Conservation (phyloP, 2,888 invertebrate species). For the Acleris laterana region DNA sequence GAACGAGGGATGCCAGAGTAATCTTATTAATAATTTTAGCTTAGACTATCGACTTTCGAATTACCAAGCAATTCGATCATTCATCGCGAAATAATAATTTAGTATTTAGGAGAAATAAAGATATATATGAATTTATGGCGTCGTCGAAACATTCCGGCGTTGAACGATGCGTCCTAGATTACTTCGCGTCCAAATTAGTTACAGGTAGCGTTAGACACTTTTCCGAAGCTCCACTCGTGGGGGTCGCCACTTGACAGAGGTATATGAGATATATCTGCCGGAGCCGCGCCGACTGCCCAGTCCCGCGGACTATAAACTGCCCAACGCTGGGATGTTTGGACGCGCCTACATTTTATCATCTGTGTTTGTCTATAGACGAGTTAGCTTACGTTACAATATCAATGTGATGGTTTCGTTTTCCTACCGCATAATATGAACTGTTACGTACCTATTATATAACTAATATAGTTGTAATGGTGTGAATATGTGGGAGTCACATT, state of each 20-base stretch:
- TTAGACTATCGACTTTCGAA: conserved; percentile 75
- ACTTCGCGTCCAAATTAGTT: conserved; percentile 63
- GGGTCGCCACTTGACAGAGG: conserved; percentile 54
- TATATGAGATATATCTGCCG: conserved; percentile 72
- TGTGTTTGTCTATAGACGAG: conserved; percentile 78
- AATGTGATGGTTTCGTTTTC: conserved; percentile 83
- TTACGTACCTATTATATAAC: conserved; percentile 63
- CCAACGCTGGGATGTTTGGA: conserved; percentile 57
- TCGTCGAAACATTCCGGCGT: conserved; percentile 60
- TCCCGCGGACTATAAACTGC: conserved; percentile 74
- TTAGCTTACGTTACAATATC: conserved; percentile 81
- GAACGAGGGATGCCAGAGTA: conserved; percentile 68
- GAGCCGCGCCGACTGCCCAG: conserved; percentile 50
- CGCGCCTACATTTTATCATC: conserved; percentile 70
- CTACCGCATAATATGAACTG: conserved; percentile 79
- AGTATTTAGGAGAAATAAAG: conserved; percentile 72
- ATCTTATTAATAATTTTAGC: conserved; percentile 75
- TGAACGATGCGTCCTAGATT: conserved; percentile 56
- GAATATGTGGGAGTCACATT: conserved; percentile 76
- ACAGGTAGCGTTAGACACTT: conserved; percentile 49
- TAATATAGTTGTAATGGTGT: conserved; percentile 70
- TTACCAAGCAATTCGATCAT: conserved; percentile 83
- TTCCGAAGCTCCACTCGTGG: conserved; percentile 40
- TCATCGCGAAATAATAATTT: conserved; percentile 83
- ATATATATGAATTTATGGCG: conserved; percentile 72